These are phyloP conservation scores for Protobothrops flavoviridis DNA, from an alignment of 2,113 vertebrate genomes.

Conservation along the genomic window DNA sequence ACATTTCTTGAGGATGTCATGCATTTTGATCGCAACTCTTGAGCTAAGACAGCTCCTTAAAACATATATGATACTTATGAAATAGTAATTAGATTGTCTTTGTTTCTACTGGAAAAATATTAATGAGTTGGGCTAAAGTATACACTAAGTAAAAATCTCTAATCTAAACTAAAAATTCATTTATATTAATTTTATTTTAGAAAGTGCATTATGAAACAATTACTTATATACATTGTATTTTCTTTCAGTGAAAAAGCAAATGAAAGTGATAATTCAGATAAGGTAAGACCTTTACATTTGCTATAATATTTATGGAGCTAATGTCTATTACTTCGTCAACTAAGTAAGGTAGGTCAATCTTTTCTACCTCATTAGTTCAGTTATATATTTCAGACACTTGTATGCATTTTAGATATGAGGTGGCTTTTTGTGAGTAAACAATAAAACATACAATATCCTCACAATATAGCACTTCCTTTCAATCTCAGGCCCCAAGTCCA, in stretches of 20 bases:
- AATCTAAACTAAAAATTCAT: not conserved
- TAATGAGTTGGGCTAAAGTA: not conserved
- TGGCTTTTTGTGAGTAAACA: not conserved
- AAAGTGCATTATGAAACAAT: not conserved
- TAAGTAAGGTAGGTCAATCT: not conserved
- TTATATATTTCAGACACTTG: not conserved
- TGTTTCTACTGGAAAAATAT: not conserved
- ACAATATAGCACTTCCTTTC: not conserved
- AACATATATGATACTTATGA: not conserved
- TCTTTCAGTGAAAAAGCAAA: constrained; percentile 64
- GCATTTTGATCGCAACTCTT: not conserved
- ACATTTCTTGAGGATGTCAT: not conserved
- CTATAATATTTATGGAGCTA: not conserved
- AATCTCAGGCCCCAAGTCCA: not conserved
- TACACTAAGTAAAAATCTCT: not conserved
- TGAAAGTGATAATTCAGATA: constrained; percentile 60
- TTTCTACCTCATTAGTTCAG: not conserved
- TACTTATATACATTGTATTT: constrained; percentile 28
- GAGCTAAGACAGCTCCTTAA: not conserved
- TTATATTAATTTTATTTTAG: not conserved
- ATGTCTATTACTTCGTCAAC: not conserved
- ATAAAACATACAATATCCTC: not conserved
- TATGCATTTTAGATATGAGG: not conserved
- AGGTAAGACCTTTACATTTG: constrained; percentile 62
- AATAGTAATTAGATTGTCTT: not conserved